Evolutionary conservation across 23 tunicate species (phyloP), one percentile per base, ranked within the genome.

Genomic region (Halocynthia roretzi): DNA sequence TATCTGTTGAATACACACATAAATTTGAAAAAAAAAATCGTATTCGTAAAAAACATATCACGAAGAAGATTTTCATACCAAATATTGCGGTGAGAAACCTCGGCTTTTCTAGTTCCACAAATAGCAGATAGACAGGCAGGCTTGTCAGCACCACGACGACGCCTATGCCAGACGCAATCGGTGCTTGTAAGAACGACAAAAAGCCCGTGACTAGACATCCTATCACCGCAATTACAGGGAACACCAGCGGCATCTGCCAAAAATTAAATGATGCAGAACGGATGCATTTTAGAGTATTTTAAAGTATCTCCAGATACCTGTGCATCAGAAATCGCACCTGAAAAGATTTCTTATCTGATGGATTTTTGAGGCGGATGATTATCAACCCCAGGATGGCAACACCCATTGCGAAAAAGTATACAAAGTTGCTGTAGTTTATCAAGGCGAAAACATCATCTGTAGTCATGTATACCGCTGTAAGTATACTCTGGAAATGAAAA

Each of bases 361-460:
- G 84, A 12, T 61, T 51, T 44, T 58, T 71, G 31, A 81, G 19
- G 0, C 84, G 44, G 7, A 81, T n/a, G 10, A 81, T 50, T 15
- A 81, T 71, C 6, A 81, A 56, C 0, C 84, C 84, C 7, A 71
- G n/a, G 0, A 81, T 81, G 18, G 84, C 77, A 56, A 81, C 14
- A 5, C 84, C 84, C 84, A 81, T 81, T 18, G 76, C 75, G 53
- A 82, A 52, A 62, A 63, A 83, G 53, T 83, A 83, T 7, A 83
- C 81, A 6, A 76, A 83, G 23, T 83, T 83, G 7, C 69, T 80
- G 77, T 76, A 76, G 54, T 68, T 83, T 55, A 83, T 83, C 7
- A 83, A 56, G 7, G 82, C 51, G 19, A 76, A 83, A 10, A 83
- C 76, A 69, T 83, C 70, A 62, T 83, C 87, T 31, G 80, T 83